A percentile compares a stretch with the other conserved stretches of the same genome.
Conservation (phyloP, 2,888 invertebrate species). For the Mythimna pallens region DNA sequence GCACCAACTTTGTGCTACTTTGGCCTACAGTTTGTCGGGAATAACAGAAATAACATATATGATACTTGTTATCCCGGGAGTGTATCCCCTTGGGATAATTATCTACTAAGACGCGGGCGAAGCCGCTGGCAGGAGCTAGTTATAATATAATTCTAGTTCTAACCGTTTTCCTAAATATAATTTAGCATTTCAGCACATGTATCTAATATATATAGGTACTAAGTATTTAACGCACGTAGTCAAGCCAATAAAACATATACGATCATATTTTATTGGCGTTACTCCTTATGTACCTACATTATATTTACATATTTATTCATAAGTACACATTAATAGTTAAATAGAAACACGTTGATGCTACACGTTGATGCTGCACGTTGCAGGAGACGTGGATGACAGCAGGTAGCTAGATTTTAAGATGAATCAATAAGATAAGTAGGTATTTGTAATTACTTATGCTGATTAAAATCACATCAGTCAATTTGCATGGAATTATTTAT, state of each 20-base stretch:
- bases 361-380: conserved; percentile 46
- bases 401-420: conserved; percentile 5
- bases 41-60: no score
- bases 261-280: conserved; percentile 1
- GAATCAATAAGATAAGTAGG: conserved; percentile 15
- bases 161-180: neutral
- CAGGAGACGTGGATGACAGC: conserved; percentile 26
- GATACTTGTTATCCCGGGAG: no score
- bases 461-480: conserved; percentile 4
- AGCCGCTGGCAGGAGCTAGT: no score
- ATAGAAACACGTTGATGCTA: conserved; percentile 25
- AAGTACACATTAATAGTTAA: conserved; percentile 10
- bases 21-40: no score
- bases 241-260: conserved; percentile 27
- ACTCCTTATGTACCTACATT: neutral
- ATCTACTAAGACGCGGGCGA: no score
- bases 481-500: neutral
- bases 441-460: neutral
- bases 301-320: conserved; percentile 33
- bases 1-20: no score
- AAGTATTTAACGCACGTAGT: conserved; percentile 12
- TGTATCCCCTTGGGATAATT: no score
- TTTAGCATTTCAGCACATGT: neutral
- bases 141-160: no score
- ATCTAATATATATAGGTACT: neutral